Conservation (phyloP, 2,113 vertebrate species). For the Tringa solitaria region DNA sequence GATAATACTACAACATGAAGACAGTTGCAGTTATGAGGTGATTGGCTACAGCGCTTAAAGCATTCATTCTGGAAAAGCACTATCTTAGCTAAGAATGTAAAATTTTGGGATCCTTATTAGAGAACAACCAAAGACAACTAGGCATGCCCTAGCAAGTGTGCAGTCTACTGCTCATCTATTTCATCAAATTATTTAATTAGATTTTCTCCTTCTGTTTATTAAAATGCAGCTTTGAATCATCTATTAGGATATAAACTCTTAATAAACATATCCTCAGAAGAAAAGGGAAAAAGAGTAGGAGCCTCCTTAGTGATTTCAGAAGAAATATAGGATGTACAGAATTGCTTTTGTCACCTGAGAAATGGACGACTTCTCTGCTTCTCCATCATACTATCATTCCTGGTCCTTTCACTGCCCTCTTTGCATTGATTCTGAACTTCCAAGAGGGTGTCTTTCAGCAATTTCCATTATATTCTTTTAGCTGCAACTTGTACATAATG, state of each 20-base stretch:
- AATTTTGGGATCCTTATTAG: neutral
- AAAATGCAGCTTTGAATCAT: neutral
- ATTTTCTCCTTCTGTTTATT: neutral
- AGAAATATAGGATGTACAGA: accelerated
- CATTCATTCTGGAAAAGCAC: neutral
- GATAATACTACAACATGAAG: neutral
- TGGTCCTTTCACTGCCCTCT: neutral
- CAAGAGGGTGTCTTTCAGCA: neutral
- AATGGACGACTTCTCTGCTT: neutral
- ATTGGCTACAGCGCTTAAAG: neutral
- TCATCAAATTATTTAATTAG: neutral
- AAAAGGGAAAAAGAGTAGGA: neutral
- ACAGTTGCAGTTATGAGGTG: neutral
- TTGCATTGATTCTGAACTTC: neutral
- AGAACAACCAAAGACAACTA: neutral
- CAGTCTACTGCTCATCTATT: neutral
- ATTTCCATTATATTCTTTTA: neutral
- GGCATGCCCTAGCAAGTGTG: neutral
- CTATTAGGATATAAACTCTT: neutral
- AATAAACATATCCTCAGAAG: neutral
- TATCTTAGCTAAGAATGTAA: neutral
- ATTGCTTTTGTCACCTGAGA: neutral
- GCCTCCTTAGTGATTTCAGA: neutral
- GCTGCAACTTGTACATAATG: neutral
- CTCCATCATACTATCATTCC: neutral